Base-by-base conservation (phyloP, 2,888 invertebrate genomes). In the Ischnura elegans region DNA sequence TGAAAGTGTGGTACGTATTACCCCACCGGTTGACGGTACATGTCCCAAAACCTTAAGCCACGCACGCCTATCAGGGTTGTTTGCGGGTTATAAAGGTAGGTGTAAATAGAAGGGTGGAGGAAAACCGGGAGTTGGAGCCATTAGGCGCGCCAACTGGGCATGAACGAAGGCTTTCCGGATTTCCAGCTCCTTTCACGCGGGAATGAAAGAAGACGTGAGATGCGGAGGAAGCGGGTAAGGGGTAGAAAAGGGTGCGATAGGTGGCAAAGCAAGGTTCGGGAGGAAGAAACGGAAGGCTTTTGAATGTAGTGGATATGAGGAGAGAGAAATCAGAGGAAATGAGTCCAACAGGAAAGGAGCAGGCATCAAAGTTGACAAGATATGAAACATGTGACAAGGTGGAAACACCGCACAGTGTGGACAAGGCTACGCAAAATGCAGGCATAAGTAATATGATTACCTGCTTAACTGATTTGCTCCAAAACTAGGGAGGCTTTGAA, bases 111-210 rank as follows among this genome's bases (percentile, higher is more conserved):
- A 36, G 76, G 36, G n/a, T 36, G 61, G 61, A 10, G 61, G n/a
- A n/a, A n/a, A n/a, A 61, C 4, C 13, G 13, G 85, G 86, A 46
- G 25, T 46, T 25, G 86, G 46, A n/a, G n/a, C 86, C 86, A 86
- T 86, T 86, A 86, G 45, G 86, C 86, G 16, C 43, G 45, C 86
- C 46, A 86, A 86, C 86, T 86, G 86, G 86, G 86, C 45, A 86
- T 46, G 86, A 86, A 46, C 43, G 16, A 25, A 25, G 86, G 25
- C 46, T n/a, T n/a, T 45, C 86, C 45, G 45, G 86, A 86, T 25
- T 85, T 85, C 85, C 42, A 45, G 43, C 85, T 86, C 86, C 46
- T 86, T 86, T 46, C 86, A 86, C 43, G 25, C 86, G 45, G 86
- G 25, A 43, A n/a, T 45, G 16, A 10, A 13, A 10, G n/a, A 13